Percentiles rank a stretch among this genome's conserved stretches.
Evolutionary conservation across 2,888 invertebrate genomes (phyloP).

Genomic region (Clistopyga incitator): DNA sequence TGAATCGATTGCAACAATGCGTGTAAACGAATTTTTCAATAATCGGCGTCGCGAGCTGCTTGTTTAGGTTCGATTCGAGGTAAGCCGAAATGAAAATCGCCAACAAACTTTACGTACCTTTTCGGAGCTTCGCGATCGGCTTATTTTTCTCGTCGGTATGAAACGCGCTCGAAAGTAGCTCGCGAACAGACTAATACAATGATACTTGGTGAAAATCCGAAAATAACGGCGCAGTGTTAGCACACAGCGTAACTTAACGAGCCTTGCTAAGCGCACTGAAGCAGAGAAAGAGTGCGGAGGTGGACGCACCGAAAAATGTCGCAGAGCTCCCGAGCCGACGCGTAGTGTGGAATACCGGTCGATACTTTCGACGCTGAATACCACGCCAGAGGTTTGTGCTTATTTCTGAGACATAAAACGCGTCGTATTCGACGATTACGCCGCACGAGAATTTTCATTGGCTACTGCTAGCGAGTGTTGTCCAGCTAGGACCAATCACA

Average conservation of each 20-base stretch:
- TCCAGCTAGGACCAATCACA: background rate
- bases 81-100: background rate
- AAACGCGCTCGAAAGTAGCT: background rate
- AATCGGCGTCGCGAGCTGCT: conserved; percentile 27
- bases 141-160: background rate
- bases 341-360: conserved; percentile 11
- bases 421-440: background rate
- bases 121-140: background rate
- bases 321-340: conserved; percentile 5
- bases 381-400: no score
- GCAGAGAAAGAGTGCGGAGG: conserved; percentile 10
- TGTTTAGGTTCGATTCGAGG: conserved; percentile 19
- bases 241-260: conserved; percentile 9
- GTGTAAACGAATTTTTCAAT: conserved; percentile 4
- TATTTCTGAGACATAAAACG: background rate
- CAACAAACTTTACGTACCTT: background rate
- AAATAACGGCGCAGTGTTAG: background rate
- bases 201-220: background rate
- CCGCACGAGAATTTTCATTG: background rate
- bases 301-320: background rate
- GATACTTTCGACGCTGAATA: background rate
- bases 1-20: background rate
- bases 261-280: conserved; percentile 5
- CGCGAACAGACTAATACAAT: background rate
- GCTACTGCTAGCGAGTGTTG: background rate